Evolutionary conservation across 2,797 vertebrate genomes (phyloP), one percentile per base, ranked within the genome.

Genomic region (Etheostoma perlongum): DNA sequence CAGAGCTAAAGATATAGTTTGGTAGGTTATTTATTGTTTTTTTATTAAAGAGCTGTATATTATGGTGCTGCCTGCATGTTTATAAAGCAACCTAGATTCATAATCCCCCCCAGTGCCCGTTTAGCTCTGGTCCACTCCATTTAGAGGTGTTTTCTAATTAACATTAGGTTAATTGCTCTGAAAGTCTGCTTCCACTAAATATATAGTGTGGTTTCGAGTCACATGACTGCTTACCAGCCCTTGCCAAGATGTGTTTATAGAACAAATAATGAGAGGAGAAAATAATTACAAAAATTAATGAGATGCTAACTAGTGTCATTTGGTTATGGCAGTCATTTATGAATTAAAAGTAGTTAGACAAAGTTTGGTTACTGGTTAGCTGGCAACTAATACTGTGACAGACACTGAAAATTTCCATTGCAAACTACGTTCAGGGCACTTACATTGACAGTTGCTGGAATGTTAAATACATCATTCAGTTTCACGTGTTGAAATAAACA

Each of bases 121-220:
- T 77, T 64, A 69, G 57, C 65, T 73, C 60, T 62, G 21, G 55
- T 72, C 73, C 63, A 66, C 27, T 82, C 48, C 58, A 61, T 87
- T 77, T 78, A 66, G 68, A 79, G 66, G 65, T 66, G 52, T 66
- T 16, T 72, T 80, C 62, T 74, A 70, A 87, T 89, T 89, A 85
- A 78, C 74, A 75, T 30, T 23, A 55, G 82, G 84, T 88, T 91
- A 90, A 89, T 84, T 85, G 67, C 59, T 74, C 47, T 76, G 40
- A 82, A 79, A 79, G 59, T 51, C 61, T 65, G 68, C 51, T 77
- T 30, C 54, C 55, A 30, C n/a, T 46, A 19, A 51, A 55, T 19
- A 25, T 53, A 16, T 62, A 59, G 63, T 67, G 71, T 53, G 47
- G 48, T 65, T 65, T 42, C 8, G 12, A 74, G 55, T 74, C 48